A percentile compares a stretch with the other conserved stretches of the same genome.
These are phyloP conservation scores for Puffinus mauretanicus DNA, from an alignment of 2,113 vertebrate species.

Conservation along the genomic window DNA sequence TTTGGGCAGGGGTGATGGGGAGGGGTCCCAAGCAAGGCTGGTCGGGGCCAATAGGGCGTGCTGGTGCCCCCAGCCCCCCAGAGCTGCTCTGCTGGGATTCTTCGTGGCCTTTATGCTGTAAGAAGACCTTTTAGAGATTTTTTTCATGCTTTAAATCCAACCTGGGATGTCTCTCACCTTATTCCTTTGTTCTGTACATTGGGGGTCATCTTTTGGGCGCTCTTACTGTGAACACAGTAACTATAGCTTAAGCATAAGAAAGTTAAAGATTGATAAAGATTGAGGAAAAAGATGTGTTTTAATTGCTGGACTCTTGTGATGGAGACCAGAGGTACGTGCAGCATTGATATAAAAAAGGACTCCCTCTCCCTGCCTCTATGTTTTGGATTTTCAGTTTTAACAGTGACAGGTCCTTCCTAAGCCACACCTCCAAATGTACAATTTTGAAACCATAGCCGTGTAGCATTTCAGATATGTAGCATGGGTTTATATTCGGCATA, in stretches of 20 bases:
- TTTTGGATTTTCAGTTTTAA: background rate
- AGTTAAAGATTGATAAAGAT: background rate
- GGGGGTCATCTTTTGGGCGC: background rate
- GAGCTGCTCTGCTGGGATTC: background rate
- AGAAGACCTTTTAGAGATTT: background rate
- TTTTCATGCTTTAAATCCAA: background rate
- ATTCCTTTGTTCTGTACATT: background rate
- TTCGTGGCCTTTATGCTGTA: background rate
- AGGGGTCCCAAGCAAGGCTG: background rate
- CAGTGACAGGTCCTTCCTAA: background rate
- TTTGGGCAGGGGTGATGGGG: background rate
- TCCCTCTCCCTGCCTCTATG: background rate
- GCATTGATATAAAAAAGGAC: background rate
- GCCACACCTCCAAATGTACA: background rate
- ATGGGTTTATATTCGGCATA: background rate
- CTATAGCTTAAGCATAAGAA: background rate
- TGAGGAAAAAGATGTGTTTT: background rate
- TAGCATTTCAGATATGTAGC: background rate
- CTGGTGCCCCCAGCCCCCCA: rapidly evolving
- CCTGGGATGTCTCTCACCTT: background rate
- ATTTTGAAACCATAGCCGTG: background rate
- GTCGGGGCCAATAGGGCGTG: background rate
- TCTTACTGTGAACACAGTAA: background rate
- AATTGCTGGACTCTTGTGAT: background rate
- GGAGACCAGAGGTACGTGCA: background rate